Base-by-base conservation (phyloP, 2,797 vertebrate genomes). In the Sebastiscus albofasciatus region DNA sequence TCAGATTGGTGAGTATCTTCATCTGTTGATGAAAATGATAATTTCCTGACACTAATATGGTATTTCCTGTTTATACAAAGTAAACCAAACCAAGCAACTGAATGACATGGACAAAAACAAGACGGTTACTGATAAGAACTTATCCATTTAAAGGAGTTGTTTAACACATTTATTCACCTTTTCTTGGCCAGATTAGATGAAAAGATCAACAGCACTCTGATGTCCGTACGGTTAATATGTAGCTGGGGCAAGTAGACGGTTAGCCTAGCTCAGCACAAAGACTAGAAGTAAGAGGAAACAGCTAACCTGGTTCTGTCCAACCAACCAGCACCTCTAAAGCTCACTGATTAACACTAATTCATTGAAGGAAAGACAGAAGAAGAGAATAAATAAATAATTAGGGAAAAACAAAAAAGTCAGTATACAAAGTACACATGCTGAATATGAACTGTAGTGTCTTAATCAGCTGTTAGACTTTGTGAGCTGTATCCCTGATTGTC, bases 41-140 rank as follows among this genome's bases (percentile, higher is more conserved):
- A 66, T 80, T 84, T 89, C 81, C 82, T 79, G 67, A 62, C 59
- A 7, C 22, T 71, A 64, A 77, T 65, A 12, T 18, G 84, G 79
- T 59, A 86, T 90, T 90, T 92, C 86, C 87, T 92, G 86, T 89
- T 86, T 77, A 70, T 26, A 2, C 9, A 10, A 62, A 79, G 29
- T 29, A 49, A 52, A 18, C 14, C 14, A 20, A 52, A 29, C 26
- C 27, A 74, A 84, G 77, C 36, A 56, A 39, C 18, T 13, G 5
- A 67, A 65, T 65, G 31, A 26, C 5, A 24, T 26, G 20, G 22
- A 36, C 8, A 12, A 52, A 46, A 27, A 31, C 5, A 59, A 39
- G 11, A 46, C 26, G 2, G n/a, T 55, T 20, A 24, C 39, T 22
- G 36, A 49, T 18, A 8, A 20, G 14, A 59, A 8, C n/a, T 9